Evolutionary conservation across 2,113 vertebrate genomes (phyloP), one percentile per base, ranked within the genome.

Genomic region (Lamprologus callipterus): DNA sequence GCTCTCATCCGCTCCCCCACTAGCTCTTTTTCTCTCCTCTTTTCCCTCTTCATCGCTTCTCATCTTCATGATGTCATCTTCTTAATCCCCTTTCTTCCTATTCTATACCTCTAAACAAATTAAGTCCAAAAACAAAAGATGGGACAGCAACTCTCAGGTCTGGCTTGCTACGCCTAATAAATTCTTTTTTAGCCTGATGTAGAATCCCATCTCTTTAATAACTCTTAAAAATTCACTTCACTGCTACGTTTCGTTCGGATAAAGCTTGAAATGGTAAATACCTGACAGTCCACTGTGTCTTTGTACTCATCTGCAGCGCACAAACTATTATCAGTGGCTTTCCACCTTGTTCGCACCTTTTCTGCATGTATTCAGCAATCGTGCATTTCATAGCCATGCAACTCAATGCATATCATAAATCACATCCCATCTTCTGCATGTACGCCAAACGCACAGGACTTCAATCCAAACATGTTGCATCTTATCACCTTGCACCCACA

Each of bases 31-130:
- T 87, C 79, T 86, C 53, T 83, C 28, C 65, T 85, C 83, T 82
- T 80, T 85, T 88, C 92, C 84, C 92, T 88, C 84, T 84, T 91
- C 89, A 81, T 84, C 13, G 63, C 85, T 85, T 83, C 82, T 92
- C 13, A 42, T 83, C 81, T 90, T 91, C 88, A 95, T 92, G 92
- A 94, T 93, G 93, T 92, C 94, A 95, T 92, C 88, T 86, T 84
- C 68, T 80, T 91, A 88, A 93, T 91, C 87, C 87, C 13, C 47
- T 82, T 31, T 45, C 84, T 90, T 92, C 42, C 85, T 70, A 65
- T 75, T 87, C 87, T 86, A 65, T 60, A 17, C 70, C 87, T 82
- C 68, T 82, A 85, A 90, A 92, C 81, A 90, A 85, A 85, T 86
- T 73, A 90, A 85, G 31, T 81, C 79, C 5, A 19, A 17, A 54